A percentile compares a stretch with the other conserved stretches of the same genome.
These are phyloP conservation scores for Drosophila nebulosa DNA, from an alignment of 1,140 invertebrate genomes.

Conservation along the genomic window DNA sequence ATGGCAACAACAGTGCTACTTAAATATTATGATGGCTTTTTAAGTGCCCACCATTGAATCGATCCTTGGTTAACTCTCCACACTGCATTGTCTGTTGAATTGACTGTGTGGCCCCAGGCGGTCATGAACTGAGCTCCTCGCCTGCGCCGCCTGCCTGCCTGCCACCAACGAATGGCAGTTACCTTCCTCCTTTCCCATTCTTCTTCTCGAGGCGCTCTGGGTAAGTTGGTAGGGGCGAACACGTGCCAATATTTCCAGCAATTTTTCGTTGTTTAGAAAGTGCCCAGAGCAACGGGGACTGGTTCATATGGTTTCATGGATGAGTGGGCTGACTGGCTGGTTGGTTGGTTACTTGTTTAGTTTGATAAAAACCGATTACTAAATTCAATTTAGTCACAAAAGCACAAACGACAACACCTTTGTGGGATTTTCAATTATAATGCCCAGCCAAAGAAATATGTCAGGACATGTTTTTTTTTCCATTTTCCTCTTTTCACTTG, in stretches of 20 bases:
- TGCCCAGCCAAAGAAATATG: conserved; percentile 64
- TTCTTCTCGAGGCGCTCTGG: background rate
- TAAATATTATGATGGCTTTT: conserved; percentile 2
- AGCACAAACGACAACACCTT: conserved; percentile 73
- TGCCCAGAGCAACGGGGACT: conserved; percentile 13
- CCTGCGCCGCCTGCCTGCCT: background rate
- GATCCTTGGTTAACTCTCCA: background rate
- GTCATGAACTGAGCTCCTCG: conserved; percentile 14
- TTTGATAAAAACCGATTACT: conserved; percentile 72
- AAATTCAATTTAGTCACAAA: conserved; percentile 78
- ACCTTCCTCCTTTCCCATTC: background rate
- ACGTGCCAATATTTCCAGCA: conserved; percentile 6
- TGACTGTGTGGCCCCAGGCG: conserved; percentile 24
- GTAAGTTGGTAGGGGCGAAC: background rate
- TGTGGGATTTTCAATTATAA: conserved; percentile 77
- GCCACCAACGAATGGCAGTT: background rate
- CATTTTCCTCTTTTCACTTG: conserved; percentile 3
- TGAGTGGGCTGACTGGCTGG: background rate
- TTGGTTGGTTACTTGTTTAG: conserved; percentile 34
- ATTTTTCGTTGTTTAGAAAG: conserved; percentile 38
- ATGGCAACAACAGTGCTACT: conserved; percentile 1
- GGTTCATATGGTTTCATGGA: conserved; percentile 4
- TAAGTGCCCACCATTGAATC: conserved; percentile 15
- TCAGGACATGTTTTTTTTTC: conserved; percentile 35
- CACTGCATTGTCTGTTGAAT: conserved; percentile 31